These are phyloP conservation scores for Anagrus nilaparvatae DNA, from an alignment of 1,140 invertebrate genomes.

Conservation along the genomic window DNA sequence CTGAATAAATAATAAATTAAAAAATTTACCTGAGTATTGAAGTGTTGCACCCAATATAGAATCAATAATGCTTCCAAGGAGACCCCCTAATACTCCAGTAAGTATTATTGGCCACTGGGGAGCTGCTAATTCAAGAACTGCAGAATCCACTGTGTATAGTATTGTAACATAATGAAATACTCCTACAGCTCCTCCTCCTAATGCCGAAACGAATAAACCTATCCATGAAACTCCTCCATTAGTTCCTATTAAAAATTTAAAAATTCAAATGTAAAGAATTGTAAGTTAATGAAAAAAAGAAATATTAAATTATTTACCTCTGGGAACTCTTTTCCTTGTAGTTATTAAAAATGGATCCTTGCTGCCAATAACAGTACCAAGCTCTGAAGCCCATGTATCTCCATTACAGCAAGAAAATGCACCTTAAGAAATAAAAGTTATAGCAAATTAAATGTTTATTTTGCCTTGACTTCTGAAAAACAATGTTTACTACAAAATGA, in stretches of 20 bases:
- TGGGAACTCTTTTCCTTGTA: conserved; percentile 61
- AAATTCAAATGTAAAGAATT: conserved; percentile 14
- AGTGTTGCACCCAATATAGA: conserved; percentile 75
- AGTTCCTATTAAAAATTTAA: conserved; percentile 49
- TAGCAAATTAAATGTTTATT: background rate
- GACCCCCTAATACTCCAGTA: conserved; percentile 58
- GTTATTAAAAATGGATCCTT: conserved; percentile 69
- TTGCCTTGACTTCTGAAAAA: conserved; percentile 41
- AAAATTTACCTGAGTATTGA: conserved; percentile 70
- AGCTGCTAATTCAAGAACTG: conserved; percentile 49
- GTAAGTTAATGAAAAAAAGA: too few relatives aligned
- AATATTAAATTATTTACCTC: conserved; percentile 40
- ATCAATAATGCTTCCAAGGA: conserved; percentile 74
- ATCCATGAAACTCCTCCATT: conserved; percentile 70
- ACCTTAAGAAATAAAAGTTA: conserved; percentile 38
- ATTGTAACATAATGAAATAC: conserved; percentile 59
- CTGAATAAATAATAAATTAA: background rate
- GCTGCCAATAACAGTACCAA: conserved; percentile 65
- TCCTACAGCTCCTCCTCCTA: conserved; percentile 70
- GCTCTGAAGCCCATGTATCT: conserved; percentile 86
- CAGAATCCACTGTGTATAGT: conserved; percentile 51
- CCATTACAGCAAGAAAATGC: conserved; percentile 75
- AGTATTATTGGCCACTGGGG: conserved; percentile 75
- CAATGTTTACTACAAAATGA: background rate
- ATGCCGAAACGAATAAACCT: conserved; percentile 60